Evolutionary conservation across 1,140 invertebrate species (phyloP).

Genomic region (Venturia canescens): DNA sequence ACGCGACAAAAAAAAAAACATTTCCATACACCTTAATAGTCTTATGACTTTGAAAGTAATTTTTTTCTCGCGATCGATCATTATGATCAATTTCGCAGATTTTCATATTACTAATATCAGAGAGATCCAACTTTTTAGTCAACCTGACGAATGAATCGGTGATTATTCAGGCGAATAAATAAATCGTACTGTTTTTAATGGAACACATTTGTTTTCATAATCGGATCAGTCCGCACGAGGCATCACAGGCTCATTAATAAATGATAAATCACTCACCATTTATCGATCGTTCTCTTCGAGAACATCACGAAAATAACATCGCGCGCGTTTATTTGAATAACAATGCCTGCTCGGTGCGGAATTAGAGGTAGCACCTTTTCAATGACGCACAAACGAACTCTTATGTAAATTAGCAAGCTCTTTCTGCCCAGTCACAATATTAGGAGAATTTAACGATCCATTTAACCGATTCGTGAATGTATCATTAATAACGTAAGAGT

Average conservation of each 20-base stretch:
- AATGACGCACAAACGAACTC: slow-evolving; percentile 57
- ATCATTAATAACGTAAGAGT: slow-evolving; percentile 34
- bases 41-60: too few species aligned
- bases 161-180: neutral
- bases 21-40: slow-evolving; percentile 45
- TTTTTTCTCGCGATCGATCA: too few species aligned
- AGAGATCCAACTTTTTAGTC: too few species aligned
- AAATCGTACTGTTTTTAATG: slow-evolving; percentile 1
- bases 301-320: slow-evolving; percentile 38
- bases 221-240: slow-evolving; percentile 64
- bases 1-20: slow-evolving; percentile 44
- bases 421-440: slow-evolving; percentile 62
- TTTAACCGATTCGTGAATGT: slow-evolving; percentile 57
- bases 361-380: slow-evolving; percentile 59
- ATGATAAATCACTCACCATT: slow-evolving; percentile 67
- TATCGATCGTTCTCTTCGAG: slow-evolving; percentile 54
- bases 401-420: slow-evolving; percentile 60
- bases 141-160: neutral
- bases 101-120: too few species aligned
- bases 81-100: too few species aligned
- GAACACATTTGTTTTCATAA: slow-evolving; percentile 57
- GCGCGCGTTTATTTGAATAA: slow-evolving; percentile 68
- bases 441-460: slow-evolving; percentile 65
- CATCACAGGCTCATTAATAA: slow-evolving; percentile 63
- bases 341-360: slow-evolving; percentile 62